phyloP scores from a whole-genome alignment of 2,888 invertebrate genomes.

The Terebella lapidaria region DNA sequence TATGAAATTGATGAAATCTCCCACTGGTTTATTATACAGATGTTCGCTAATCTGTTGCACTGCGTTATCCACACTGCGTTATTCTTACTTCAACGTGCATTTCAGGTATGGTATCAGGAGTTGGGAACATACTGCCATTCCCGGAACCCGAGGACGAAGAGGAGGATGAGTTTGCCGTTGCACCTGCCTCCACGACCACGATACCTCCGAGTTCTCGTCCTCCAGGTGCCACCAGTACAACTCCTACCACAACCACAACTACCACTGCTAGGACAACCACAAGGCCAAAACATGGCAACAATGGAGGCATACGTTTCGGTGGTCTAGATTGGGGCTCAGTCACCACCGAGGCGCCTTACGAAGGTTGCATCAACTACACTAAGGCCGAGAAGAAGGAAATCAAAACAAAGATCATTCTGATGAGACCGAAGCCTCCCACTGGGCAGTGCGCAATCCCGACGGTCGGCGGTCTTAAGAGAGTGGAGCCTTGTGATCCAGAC shows the following conservation, averaged over 20 bases:
- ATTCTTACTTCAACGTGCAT: too few species aligned
- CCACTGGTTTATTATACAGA: not conserved
- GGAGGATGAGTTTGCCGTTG: conserved; percentile 1
- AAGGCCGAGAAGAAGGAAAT: not conserved
- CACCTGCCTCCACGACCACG: conserved; percentile 5
- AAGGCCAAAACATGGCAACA: not conserved
- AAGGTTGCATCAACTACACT: not conserved
- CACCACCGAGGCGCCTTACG: not conserved
- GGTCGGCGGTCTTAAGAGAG: not conserved
- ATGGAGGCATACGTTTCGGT: not conserved
- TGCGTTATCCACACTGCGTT: too few species aligned
- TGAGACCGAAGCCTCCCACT: not conserved
- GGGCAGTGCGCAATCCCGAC: not conserved
- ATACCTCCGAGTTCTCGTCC: not conserved
- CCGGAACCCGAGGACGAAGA: conserved; percentile 11
- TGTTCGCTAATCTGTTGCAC: too few species aligned
- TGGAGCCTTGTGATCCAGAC: not conserved
- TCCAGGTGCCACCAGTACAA: not conserved
- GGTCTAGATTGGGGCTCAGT: not conserved
- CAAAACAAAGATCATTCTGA: not conserved
- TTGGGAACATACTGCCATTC: conserved; percentile 25
- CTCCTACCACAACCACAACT: not conserved
- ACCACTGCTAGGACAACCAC: not conserved
- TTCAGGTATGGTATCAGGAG: conserved; percentile 20
- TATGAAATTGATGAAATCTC: not conserved